phyloP scores from a whole-genome alignment of 2,113 vertebrate genomes.

The Cisticola juncidis region DNA sequence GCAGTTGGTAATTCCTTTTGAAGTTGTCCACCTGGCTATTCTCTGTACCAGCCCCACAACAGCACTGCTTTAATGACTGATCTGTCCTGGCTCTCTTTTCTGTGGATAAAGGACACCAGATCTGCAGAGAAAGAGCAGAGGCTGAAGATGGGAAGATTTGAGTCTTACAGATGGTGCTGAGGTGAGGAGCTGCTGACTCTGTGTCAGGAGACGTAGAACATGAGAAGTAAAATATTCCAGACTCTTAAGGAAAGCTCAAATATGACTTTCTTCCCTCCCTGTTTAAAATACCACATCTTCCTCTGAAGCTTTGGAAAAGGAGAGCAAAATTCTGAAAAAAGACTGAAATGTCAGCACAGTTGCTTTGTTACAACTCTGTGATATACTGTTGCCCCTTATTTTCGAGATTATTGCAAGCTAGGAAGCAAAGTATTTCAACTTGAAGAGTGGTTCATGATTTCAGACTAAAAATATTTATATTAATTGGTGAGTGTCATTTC shows the following conservation, averaged over 20 bases:
- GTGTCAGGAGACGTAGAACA: not conserved
- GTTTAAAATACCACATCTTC: not conserved
- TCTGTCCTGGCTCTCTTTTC: not conserved
- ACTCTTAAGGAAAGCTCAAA: not conserved
- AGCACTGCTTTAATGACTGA: not conserved
- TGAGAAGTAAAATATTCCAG: not conserved
- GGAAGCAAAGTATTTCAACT: not conserved
- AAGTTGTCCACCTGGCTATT: not conserved
- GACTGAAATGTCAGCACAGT: not conserved
- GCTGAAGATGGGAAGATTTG: not conserved
- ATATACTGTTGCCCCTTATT: not conserved
- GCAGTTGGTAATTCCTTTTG: constrained; percentile 9
- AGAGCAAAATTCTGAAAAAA: not conserved
- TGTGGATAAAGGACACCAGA: not conserved
- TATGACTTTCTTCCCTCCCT: not conserved
- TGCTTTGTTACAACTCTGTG: not conserved
- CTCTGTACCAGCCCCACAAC: not conserved
- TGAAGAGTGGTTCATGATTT: not conserved
- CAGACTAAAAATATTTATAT: not conserved
- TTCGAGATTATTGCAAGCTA: not conserved
- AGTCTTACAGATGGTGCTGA: not conserved
- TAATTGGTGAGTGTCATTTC: not conserved
- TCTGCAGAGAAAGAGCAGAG: not conserved
- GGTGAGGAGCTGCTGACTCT: not conserved
- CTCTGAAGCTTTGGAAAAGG: not conserved